Percentiles rank a stretch among this genome's conserved stretches.
phyloP scores from a whole-genome alignment of 2,888 invertebrate species.

The Xanthorhoe spadicearia region DNA sequence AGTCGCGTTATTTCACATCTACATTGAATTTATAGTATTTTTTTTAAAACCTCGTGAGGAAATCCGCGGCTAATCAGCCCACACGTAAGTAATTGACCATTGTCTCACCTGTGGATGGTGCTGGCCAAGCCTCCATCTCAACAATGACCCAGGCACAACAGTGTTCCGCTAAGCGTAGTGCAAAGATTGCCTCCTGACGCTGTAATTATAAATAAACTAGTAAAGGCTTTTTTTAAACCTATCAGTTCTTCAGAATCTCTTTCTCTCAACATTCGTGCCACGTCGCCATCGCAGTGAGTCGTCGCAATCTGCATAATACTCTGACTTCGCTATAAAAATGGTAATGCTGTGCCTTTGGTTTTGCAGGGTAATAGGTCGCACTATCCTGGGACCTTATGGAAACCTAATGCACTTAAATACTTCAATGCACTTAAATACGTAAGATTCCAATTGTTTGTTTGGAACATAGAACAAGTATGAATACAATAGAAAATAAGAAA shows the following conservation, averaged over 20 bases:
- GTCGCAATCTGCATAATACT: conserved; percentile 79
- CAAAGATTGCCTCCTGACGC: too few relatives aligned
- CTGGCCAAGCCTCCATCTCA: too few relatives aligned
- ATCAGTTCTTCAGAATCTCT: not conserved
- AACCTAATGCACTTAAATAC: conserved; percentile 41
- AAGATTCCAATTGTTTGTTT: too few relatives aligned
- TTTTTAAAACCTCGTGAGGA: not conserved
- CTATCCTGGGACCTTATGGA: conserved; percentile 42
- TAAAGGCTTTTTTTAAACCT: not conserved
- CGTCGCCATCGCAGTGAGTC: conserved; percentile 52
- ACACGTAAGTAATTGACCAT: too few relatives aligned
- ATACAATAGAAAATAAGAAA: too few relatives aligned
- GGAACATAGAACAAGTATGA: too few relatives aligned
- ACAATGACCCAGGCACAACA: too few relatives aligned
- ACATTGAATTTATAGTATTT: not conserved
- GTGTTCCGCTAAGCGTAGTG: too few relatives aligned
- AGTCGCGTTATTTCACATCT: too few relatives aligned
- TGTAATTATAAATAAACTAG: too few relatives aligned
- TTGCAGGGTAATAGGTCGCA: conserved; percentile 62
- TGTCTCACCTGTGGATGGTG: too few relatives aligned
- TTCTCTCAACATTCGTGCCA: conserved; percentile 40
- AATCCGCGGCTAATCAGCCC: too few relatives aligned
- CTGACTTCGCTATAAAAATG: conserved; percentile 80
- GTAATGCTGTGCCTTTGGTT: conserved; percentile 68
- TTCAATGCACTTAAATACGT: conserved; percentile 2